Conservation (phyloP, 2,888 invertebrate genomes). For the Poecilobothrus nobilitatus region DNA sequence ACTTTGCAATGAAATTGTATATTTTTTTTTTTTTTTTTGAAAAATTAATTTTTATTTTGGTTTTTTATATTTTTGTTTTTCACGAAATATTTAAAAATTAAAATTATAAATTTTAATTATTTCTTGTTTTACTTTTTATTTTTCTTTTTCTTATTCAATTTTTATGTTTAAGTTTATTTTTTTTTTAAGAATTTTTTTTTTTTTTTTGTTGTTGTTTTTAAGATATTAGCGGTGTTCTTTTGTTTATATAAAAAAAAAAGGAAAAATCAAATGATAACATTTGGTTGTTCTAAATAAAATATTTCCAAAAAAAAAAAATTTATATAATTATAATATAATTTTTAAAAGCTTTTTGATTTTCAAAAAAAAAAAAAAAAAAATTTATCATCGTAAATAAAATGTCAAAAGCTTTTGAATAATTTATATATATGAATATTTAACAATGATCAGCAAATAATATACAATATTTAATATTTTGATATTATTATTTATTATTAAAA, state of each 20-base stretch:
- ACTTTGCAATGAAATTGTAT: slow-evolving; percentile 23
- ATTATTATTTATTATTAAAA: too few relatives aligned
- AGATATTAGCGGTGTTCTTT: too few relatives aligned
- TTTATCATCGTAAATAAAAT: neutral
- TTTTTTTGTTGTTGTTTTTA: neutral
- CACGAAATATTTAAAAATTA: slow-evolving; percentile 18
- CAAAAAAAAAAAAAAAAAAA: neutral
- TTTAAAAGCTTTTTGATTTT: neutral
- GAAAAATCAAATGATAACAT: too few relatives aligned
- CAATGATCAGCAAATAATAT: too few relatives aligned
- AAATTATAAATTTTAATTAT: slow-evolving; percentile 15
- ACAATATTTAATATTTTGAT: too few relatives aligned
- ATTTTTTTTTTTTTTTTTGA: slow-evolving; percentile 17
- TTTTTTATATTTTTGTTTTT: slow-evolving; percentile 21
- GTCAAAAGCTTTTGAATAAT: too few relatives aligned
- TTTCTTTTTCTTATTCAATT: neutral
- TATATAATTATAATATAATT: neutral
- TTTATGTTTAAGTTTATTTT: neutral
- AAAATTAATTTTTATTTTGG: slow-evolving; percentile 23
- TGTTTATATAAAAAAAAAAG: too few relatives aligned
- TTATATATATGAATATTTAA: too few relatives aligned
- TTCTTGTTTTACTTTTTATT: neutral
- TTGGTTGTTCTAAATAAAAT: too few relatives aligned
- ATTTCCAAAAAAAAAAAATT: neutral
- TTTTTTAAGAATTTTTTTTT: neutral